Base-by-base conservation (phyloP, 2,888 invertebrate genomes). In the Podabrus alpinus region DNA sequence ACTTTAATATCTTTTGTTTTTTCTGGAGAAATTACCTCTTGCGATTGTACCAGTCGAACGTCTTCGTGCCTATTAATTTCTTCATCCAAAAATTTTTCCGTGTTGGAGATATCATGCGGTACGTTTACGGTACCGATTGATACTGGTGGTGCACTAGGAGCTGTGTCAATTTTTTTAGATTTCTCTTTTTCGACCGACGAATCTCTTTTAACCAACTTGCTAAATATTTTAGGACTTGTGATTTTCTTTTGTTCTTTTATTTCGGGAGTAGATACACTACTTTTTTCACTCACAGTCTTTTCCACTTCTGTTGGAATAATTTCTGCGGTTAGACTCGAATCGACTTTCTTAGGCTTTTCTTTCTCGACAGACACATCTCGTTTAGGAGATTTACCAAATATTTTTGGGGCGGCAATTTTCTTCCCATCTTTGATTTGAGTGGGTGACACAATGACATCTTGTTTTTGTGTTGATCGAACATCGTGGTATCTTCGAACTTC, bases 401-500 rank as follows among this genome's bases (percentile, higher is more conserved):
- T 13, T 70, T 73, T 68, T 24, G 59, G 68, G 21, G 45, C 5
- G n/a, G 45, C n/a, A 45, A 45, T 45, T 45, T 45, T 45, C 13
- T 45, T 45, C 9, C 7, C n/a, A 19, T 64, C 62, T 21, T 64
- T 64, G 3, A 21, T 64, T n/a, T 19, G n/a, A n/a, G 62, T 64
- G 7, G 17, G 19, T 19, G 17, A 15, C 9, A 29, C 29, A 11
- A 66, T 25, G 15, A 15, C 13, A 25, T 71, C 73, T 45, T 45
- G 45, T 7, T 24, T 24, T 24, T 45, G 45, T 0, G 7, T 16
- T 16, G 67, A 71, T 68, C 71, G 76, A n/a, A 79, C 78, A 66
- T 81, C 81, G 29, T 80, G 75, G 59, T 75, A 79, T 11, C 78
- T 74, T 70, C 75, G 75, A 21, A 78, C 67, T 77, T 80, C 80